A percentile compares a stretch with the other conserved stretches of the same genome.
These are phyloP conservation scores for Tribolium madens DNA, from an alignment of 1,140 invertebrate species.

Conservation along the genomic window DNA sequence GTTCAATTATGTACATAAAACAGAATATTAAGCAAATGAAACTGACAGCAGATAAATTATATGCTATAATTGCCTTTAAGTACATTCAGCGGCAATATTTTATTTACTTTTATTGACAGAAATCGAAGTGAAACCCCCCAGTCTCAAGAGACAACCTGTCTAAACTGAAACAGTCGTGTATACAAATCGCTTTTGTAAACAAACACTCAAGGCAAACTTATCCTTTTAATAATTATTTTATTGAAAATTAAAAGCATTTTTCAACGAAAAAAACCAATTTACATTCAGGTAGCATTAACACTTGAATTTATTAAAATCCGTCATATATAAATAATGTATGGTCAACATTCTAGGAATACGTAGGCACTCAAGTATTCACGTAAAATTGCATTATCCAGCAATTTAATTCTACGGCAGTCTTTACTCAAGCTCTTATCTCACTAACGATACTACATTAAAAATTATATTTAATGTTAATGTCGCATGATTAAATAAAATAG, in stretches of 20 bases:
- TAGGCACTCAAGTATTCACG: constrained; percentile 12
- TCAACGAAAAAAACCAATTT: not conserved
- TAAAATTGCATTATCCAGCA: constrained; percentile 23
- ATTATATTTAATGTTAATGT: constrained; percentile 32
- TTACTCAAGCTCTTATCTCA: constrained; percentile 23
- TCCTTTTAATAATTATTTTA: constrained; percentile 8
- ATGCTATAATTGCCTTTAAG: constrained; percentile 39
- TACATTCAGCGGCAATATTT: constrained; percentile 44
- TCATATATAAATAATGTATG: constrained; percentile 29
- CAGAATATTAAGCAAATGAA: constrained; percentile 45
- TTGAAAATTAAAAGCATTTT: constrained; percentile 18
- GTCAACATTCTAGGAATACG: constrained; percentile 5
- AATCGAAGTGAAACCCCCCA: constrained; percentile 42
- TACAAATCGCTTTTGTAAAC: constrained; percentile 44
- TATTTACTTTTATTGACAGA: constrained; percentile 44
- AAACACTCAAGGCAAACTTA: constrained; percentile 33
- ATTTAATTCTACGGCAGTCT: constrained; percentile 14
- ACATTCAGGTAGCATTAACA: not conserved
- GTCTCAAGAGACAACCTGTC: constrained; percentile 42
- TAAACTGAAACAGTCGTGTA: constrained; percentile 15
- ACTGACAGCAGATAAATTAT: constrained; percentile 44
- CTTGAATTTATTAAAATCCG: constrained; percentile 25
- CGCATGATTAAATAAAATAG: constrained; percentile 29
- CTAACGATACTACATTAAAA: constrained; percentile 30
- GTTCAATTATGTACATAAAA: constrained; percentile 41